Conservation (phyloP, 2,113 vertebrate species). For the Mesitornis unicolor region DNA sequence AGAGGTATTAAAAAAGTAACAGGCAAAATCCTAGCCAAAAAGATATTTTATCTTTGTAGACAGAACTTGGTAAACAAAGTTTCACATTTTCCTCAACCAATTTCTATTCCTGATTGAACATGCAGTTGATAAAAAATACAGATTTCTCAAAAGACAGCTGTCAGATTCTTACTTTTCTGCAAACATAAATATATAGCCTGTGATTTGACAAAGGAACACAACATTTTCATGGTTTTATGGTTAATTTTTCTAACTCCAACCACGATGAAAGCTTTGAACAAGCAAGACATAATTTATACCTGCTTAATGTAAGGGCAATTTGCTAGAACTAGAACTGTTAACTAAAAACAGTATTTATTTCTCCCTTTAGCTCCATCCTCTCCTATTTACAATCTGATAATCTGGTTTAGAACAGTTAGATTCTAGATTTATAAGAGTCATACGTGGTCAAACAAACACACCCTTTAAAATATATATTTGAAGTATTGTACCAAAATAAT, state of each 20-base stretch:
- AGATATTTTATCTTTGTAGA: not conserved
- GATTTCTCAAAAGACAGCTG: not conserved
- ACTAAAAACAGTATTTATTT: not conserved
- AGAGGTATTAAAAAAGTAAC: not conserved
- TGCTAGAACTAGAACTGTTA: not conserved
- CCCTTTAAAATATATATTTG: slow-evolving; percentile 24
- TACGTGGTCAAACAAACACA: not conserved
- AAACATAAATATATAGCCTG: not conserved
- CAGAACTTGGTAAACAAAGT: not conserved
- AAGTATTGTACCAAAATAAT: slow-evolving; percentile 56
- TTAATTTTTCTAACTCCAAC: not conserved
- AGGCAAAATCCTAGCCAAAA: not conserved
- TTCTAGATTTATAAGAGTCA: not conserved
- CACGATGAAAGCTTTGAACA: not conserved
- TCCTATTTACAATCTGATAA: slow-evolving; percentile 29
- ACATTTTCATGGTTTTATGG: not conserved
- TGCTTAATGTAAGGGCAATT: not conserved
- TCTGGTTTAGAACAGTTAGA: not conserved
- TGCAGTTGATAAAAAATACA: not conserved
- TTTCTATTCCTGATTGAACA: not conserved
- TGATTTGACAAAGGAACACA: not conserved
- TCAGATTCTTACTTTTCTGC: not conserved
- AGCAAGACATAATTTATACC: not conserved
- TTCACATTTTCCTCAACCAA: not conserved
- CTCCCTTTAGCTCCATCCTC: not conserved